These are phyloP conservation scores for Pterocles orientalis DNA, from an alignment of 2,113 vertebrate species.

Conservation along the genomic window DNA sequence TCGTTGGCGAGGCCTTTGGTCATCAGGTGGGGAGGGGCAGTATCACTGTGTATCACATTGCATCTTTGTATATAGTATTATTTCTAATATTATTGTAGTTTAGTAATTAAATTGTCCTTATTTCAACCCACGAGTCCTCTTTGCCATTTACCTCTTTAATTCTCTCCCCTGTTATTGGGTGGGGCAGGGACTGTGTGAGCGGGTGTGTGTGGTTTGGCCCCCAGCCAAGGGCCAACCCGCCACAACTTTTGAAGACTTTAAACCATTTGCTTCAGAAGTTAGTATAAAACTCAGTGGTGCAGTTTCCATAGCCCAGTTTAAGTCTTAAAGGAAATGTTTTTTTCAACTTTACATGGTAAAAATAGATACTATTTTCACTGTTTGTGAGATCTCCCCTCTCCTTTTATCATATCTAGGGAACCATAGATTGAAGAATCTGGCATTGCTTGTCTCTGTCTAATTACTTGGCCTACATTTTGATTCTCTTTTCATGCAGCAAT, in stretches of 20 bases:
- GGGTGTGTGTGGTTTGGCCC: too few species aligned
- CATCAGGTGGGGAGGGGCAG: too few species aligned
- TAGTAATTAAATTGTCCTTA: too few species aligned
- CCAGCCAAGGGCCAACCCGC: too few species aligned
- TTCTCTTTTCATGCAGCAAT: neutral
- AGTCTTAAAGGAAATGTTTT: neutral
- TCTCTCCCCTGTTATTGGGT: too few species aligned
- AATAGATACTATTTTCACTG: neutral
- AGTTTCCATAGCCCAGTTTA: neutral
- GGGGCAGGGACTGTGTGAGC: too few species aligned
- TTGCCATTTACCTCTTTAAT: too few species aligned
- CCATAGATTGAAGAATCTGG: neutral
- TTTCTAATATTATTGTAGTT: too few species aligned
- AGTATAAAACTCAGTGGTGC: neutral
- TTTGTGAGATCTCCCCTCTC: neutral
- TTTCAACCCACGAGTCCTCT: too few species aligned
- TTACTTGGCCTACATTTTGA: neutral
- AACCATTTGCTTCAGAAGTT: neutral
- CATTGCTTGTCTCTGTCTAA: neutral
- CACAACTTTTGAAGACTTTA: neutral
- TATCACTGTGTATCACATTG: too few species aligned
- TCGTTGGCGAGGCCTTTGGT: too few species aligned
- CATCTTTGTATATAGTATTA: too few species aligned
- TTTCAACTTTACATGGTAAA: neutral
- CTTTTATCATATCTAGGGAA: neutral